Evolutionary conservation across 2,113 vertebrate genomes (phyloP).

Genomic region (Triplophysa rosa): DNA sequence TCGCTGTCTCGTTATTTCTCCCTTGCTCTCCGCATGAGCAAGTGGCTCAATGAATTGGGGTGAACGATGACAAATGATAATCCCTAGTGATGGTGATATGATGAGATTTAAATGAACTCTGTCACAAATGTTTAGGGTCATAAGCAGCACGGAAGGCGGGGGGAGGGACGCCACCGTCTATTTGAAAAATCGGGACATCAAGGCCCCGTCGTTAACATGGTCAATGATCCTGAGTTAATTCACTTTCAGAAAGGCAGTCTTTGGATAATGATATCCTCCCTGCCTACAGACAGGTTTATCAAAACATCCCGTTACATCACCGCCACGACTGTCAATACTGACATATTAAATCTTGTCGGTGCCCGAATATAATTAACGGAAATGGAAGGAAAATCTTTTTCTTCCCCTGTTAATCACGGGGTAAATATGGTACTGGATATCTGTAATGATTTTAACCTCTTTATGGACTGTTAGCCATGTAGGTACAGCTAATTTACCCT

Average conservation of each 20-base stretch:
- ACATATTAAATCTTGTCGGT: constrained; percentile 45
- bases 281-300: constrained; percentile 49
- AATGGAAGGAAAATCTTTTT: constrained; percentile 23
- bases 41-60: constrained; percentile 31
- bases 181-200: constrained; percentile 52
- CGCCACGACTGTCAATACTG: constrained; percentile 49
- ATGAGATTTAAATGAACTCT: constrained; percentile 52
- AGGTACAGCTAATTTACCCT: constrained; percentile 46
- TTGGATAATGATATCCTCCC: constrained; percentile 50
- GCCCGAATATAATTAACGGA: constrained; percentile 49
- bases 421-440: constrained; percentile 41
- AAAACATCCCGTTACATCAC: constrained; percentile 47
- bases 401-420: constrained; percentile 38
- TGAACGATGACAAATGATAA: constrained; percentile 53
- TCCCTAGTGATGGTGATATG: constrained; percentile 50
- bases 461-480: constrained; percentile 34
- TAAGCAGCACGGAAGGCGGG: constrained; percentile 16
- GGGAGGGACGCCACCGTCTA: constrained; percentile 31
- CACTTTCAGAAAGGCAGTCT: constrained; percentile 43
- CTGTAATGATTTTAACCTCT: constrained; percentile 42
- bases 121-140: constrained; percentile 51
- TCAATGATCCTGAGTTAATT: constrained; percentile 53
- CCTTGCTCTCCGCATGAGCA: constrained; percentile 24
- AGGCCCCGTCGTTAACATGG: constrained; percentile 48
- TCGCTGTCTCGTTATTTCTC: constrained; percentile 11